Evolutionary conservation across 2,797 vertebrate species (phyloP), one percentile per base, ranked within the genome.

Genomic region (Cirrhinus molitorella): DNA sequence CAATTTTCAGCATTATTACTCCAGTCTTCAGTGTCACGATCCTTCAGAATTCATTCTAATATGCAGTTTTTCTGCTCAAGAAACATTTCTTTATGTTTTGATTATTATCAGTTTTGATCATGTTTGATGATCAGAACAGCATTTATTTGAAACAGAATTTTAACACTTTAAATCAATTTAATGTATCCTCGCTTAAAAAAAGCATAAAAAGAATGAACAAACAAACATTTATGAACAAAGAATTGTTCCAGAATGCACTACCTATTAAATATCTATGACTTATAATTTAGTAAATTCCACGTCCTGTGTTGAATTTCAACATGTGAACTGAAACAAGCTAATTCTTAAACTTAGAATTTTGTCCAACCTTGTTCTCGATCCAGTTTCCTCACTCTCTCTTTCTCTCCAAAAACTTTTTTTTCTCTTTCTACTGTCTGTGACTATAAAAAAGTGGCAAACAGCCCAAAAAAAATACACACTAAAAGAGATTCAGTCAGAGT

Each of bases 391-490:
- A 21, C 19, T 55, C 51, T 40, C 6, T 5, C 34, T 63, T 43
- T 63, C 40, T 63, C 19, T 28, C 16, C 3, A 40, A 28, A 45
- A 55, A 70, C 25, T 17, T 5, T n/a, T 45, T 37, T 43, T 12
- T 11, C 17, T 70, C 16, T 67, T 37, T 79, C 34, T 25, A 67
- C 61, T 53, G 47, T 70, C 65, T 80, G 10, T 68, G 49, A 13
- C 51, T 40, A 10, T 70, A 57, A 71, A 70, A 16, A 80, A 31
- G 8, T 80, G 79, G 66, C 66, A 71, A 57, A n/a, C 23, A 71
- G 51, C 79, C 79, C 23, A 71, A 68, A 81, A 59, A n/a, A 80
- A 63, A 61, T 47, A 37, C 68, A 61, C 37, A 71, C 23, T 47
- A 37, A 66, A 80, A 47, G 40, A 61, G 53, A 61, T 47, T 81